These are phyloP conservation scores for Phenganax marumi DNA, from an alignment of 92 coral and sea anemone genomes.

Conservation along the genomic window DNA sequence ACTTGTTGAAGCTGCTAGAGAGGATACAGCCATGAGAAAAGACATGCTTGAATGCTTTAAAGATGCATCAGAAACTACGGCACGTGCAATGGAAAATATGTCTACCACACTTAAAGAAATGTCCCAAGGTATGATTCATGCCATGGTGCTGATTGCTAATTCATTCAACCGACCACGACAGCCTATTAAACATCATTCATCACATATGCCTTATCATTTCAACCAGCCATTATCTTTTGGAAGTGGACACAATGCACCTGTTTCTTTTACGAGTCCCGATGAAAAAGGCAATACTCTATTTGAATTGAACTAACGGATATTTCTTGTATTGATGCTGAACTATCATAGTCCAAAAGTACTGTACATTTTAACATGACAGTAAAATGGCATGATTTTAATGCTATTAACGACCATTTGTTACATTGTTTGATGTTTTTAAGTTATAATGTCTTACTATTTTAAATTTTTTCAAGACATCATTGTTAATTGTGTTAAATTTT, in stretches of 20 bases:
- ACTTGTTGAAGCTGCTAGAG: constrained; percentile 53
- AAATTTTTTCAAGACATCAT: too few relatives aligned
- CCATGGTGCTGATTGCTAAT: constrained; percentile 50
- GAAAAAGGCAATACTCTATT: background rate
- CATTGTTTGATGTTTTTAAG: too few relatives aligned
- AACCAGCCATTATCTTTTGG: constrained; percentile 2
- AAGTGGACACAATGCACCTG: background rate
- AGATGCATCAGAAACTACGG: constrained; percentile 50
- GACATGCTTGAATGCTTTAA: constrained; percentile 56
- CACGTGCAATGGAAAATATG: constrained; percentile 51
- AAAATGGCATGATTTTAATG: too few relatives aligned
- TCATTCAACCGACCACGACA: constrained; percentile 40
- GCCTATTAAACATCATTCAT: background rate
- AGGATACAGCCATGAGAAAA: constrained; percentile 43
- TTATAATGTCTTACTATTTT: too few relatives aligned
- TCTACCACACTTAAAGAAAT: constrained; percentile 48
- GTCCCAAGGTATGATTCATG: constrained; percentile 48
- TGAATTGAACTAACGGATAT: too few relatives aligned
- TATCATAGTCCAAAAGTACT: too few relatives aligned
- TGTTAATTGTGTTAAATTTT: too few relatives aligned
- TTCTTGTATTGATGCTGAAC: too few relatives aligned
- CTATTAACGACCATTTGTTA: too few relatives aligned
- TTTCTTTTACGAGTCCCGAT: background rate
- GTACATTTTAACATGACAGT: too few relatives aligned
- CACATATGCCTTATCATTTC: constrained; percentile 4